phyloP scores from a whole-genome alignment of 2,113 vertebrate species.

The Lonchura striata region DNA sequence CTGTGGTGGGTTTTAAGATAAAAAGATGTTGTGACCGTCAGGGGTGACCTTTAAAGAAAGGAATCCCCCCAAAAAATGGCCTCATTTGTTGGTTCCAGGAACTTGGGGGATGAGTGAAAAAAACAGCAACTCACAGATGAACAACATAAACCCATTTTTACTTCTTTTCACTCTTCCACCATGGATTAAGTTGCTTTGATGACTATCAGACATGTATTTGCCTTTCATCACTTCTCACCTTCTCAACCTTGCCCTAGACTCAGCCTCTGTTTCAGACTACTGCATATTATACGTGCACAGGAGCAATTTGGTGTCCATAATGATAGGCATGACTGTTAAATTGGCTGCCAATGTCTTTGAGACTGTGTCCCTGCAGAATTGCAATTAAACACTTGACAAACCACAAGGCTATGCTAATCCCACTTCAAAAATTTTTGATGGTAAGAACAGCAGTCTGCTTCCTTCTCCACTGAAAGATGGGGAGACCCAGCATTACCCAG shows the following conservation, averaged over 20 bases:
- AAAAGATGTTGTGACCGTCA: not conserved
- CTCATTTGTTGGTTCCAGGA: not conserved
- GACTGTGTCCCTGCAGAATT: not conserved
- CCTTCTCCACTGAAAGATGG: not conserved
- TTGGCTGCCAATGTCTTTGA: conserved; percentile 52
- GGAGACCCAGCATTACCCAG: not conserved
- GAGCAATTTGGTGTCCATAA: conserved; percentile 25
- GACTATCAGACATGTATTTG: conserved; percentile 10
- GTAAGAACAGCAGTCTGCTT: conserved; percentile 22
- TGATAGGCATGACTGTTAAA: conserved; percentile 29
- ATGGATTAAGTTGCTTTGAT: conserved; percentile 28
- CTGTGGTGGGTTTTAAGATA: not conserved
- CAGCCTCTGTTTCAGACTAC: not conserved
- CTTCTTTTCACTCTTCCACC: not conserved
- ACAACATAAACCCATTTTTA: not conserved
- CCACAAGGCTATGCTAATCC: conserved; percentile 44
- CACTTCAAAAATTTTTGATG: not conserved
- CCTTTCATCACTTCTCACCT: conserved; percentile 34
- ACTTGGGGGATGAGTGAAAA: not conserved
- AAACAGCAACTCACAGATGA: not conserved
- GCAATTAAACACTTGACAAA: conserved; percentile 61
- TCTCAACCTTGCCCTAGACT: not conserved
- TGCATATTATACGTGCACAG: not conserved
- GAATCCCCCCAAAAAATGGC: not conserved
- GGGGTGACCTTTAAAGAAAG: not conserved